phyloP scores from a whole-genome alignment of 2,797 vertebrate species.

The Gymnothorax reevesii region DNA sequence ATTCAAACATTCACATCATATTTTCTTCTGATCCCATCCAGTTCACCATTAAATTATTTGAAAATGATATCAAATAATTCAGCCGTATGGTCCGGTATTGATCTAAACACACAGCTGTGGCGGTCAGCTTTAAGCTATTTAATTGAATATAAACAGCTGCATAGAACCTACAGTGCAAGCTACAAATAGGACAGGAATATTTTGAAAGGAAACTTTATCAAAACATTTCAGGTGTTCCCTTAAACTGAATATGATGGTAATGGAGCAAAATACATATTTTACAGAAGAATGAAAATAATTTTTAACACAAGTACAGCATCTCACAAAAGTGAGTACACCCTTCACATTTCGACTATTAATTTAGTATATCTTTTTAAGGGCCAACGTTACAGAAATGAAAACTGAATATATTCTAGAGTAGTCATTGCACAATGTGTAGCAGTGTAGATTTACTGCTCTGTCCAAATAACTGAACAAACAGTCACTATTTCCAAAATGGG shows the following conservation, averaged over 20 bases:
- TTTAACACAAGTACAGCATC: too few relatives aligned
- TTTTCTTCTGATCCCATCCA: not conserved
- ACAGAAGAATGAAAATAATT: not conserved
- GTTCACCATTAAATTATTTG: not conserved
- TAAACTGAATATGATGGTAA: not conserved
- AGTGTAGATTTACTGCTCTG: too few relatives aligned
- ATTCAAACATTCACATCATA: not conserved
- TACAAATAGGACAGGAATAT: not conserved
- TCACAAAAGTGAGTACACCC: too few relatives aligned
- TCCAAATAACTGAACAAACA: too few relatives aligned
- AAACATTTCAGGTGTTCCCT: not conserved
- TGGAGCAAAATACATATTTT: not conserved
- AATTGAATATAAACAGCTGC: not conserved
- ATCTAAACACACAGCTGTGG: not conserved
- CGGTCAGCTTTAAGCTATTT: not conserved
- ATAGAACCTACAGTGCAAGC: not conserved
- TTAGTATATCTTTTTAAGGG: too few relatives aligned
- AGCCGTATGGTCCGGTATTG: not conserved
- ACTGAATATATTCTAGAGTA: too few relatives aligned
- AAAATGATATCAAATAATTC: not conserved
- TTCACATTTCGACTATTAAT: too few relatives aligned
- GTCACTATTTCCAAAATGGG: too few relatives aligned
- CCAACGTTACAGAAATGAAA: too few relatives aligned
- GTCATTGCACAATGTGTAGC: too few relatives aligned
- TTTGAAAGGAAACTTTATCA: too few relatives aligned